Evolutionary conservation across 2,113 vertebrate species (phyloP), one percentile per base, ranked within the genome.

Genomic region (Clarias gariepinus): DNA sequence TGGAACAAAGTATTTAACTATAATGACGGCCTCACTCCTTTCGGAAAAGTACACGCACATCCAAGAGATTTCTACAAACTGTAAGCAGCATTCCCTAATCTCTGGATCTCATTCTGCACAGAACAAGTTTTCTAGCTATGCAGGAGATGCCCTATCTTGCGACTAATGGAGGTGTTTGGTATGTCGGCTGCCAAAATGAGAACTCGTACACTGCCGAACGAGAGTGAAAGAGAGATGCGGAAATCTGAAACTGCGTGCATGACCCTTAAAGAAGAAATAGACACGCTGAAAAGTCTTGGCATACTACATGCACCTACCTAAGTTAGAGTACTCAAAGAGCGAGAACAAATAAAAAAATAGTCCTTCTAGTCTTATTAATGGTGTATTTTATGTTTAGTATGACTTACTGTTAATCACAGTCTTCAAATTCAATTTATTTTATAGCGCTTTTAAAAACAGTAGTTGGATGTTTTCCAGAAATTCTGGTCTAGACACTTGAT

Each of bases 261-360:
- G 87, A 91, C 90, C 77, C 90, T 86, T 81, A 68, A 77, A 92
- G 87, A 93, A 95, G 92, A 93, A 94, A 94, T 92, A 93, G 92
- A 92, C 85, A 82, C 87, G 89, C 89, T 90, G 91, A 87, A 90
- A 91, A 89, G 85, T 61, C 74, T 85, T 47, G 23, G 76, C 84
- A 89, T 83, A 86, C 89, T 63, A 64, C 63, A 82, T 82, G 33
- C 77, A 47, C 77, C 33, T 36, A 36, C 76, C 47, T 21, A 52
- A 7, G 33, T 33, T 80, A 8, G 60, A 82, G 61, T 53, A 82
- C 81, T 30, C n/a, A 0, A 28, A 69, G 55, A 25, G 28, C 71
- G 18, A 5, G n/a, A 36, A 36, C 18, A 33, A 60, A 80, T 21
- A 4, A 10, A 23, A 28, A 68, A 64, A 55, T 8, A 2, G 36